phyloP scores from a whole-genome alignment of 2,113 vertebrate genomes.

The Chaenocephalus aceratus region DNA sequence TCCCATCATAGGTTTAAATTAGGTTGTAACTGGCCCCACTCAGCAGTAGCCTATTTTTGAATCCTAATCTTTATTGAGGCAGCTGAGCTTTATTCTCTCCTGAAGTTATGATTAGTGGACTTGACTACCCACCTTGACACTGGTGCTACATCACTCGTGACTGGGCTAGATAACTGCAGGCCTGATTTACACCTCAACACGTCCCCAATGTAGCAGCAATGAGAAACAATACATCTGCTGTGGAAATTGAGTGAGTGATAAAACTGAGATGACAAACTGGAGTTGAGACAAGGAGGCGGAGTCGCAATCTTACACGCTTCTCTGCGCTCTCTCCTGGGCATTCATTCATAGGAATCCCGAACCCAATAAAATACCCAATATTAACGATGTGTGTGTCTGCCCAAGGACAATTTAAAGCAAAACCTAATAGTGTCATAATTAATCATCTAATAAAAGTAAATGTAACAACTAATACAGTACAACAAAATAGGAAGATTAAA shows the following conservation, averaged over 20 bases:
- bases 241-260: slow-evolving; percentile 12
- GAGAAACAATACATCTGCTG: slow-evolving; percentile 14
- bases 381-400: too few species aligned
- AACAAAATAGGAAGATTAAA: too few species aligned
- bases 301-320: too few species aligned
- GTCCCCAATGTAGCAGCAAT: neutral
- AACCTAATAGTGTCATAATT: too few species aligned
- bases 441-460: too few species aligned
- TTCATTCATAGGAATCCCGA: too few species aligned
- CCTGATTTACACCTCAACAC: slow-evolving; percentile 15
- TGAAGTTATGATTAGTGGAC: slow-evolving; percentile 43
- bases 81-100: slow-evolving; percentile 8
- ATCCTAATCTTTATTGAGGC: neutral
- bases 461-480: too few species aligned
- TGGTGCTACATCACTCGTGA: slow-evolving; percentile 25
- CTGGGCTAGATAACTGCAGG: slow-evolving; percentile 26
- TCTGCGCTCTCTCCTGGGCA: too few species aligned
- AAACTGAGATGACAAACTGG: neutral
- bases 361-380: too few species aligned
- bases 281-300: too few species aligned
- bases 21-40: slow-evolving; percentile 4
- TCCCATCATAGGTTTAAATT: slow-evolving; percentile 26
- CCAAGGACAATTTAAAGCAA: too few species aligned
- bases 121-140: slow-evolving; percentile 34
- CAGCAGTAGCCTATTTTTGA: neutral